These are phyloP conservation scores for Cyanoderma ruficeps DNA, from an alignment of 2,113 vertebrate genomes.

Conservation along the genomic window DNA sequence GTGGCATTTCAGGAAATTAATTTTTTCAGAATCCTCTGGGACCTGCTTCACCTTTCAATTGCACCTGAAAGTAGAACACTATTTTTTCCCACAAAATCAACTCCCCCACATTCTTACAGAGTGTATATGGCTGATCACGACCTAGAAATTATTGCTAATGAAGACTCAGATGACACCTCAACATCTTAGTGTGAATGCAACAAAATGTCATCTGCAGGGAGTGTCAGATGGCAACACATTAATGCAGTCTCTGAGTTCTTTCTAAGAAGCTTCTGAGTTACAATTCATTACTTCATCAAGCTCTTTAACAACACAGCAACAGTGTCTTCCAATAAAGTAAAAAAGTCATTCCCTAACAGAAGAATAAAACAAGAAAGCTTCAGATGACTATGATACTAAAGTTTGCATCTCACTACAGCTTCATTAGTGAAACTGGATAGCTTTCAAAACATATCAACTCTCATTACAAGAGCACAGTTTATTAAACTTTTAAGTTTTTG, in stretches of 20 bases:
- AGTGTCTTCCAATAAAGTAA: not conserved
- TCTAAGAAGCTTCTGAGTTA: not conserved
- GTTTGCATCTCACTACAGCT: not conserved
- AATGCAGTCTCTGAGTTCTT: not conserved
- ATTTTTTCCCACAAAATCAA: not conserved
- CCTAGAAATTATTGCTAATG: not conserved
- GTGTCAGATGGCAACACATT: not conserved
- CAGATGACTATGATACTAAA: not conserved
- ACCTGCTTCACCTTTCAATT: not conserved
- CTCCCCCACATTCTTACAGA: not conserved
- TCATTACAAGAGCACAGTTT: not conserved
- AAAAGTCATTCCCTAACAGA: not conserved
- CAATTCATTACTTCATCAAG: not conserved
- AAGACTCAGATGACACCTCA: not conserved
- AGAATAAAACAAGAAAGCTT: not conserved
- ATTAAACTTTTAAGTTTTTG: not conserved
- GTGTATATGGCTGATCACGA: not conserved
- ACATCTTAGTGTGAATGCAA: not conserved
- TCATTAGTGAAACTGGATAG: not conserved
- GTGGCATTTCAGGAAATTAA: not conserved
- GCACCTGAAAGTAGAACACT: not conserved
- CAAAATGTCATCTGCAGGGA: not conserved
- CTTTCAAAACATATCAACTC: not conserved
- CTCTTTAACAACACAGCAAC: not conserved
- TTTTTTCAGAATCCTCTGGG: not conserved